Conservation (phyloP, 2,888 invertebrate species). For the Boloria euphrosyne region DNA sequence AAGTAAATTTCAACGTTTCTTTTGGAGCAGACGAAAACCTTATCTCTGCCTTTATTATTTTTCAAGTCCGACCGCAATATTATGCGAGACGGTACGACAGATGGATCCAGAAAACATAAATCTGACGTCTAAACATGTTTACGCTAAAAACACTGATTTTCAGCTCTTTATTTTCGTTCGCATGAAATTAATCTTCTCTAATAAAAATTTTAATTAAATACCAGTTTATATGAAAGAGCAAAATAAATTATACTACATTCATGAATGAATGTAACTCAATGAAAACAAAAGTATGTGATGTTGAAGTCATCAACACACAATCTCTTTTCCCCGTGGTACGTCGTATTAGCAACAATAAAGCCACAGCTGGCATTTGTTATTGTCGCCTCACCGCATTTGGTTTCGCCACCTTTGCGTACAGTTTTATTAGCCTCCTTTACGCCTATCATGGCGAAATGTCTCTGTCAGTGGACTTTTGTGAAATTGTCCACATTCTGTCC, state of each 20-base stretch:
- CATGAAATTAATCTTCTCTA: constrained; percentile 36
- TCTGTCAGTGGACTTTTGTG: constrained; percentile 70
- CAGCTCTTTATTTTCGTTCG: constrained; percentile 50
- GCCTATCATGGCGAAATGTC: constrained; percentile 69
- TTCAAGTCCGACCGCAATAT: constrained; percentile 74
- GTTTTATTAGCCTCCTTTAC: constrained; percentile 71
- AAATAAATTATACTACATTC: not conserved
- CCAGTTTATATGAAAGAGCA: not conserved
- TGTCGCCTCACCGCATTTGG: constrained; percentile 51
- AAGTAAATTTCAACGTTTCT: constrained; percentile 61
- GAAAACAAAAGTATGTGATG: constrained; percentile 5
- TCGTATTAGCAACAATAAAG: constrained; percentile 39
- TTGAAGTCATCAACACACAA: constrained; percentile 16
- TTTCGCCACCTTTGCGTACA: constrained; percentile 63
- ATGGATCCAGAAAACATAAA: constrained; percentile 77
- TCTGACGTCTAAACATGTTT: constrained; percentile 76
- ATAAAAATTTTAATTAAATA: constrained; percentile 19
- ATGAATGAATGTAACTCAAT: not conserved
- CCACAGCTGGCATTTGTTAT: constrained; percentile 36
- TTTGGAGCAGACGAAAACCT: constrained; percentile 69
- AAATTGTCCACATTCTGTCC: constrained; percentile 71
- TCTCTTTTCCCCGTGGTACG: constrained; percentile 22
- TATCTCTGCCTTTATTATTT: constrained; percentile 74
- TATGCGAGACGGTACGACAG: constrained; percentile 72
- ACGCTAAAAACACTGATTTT: constrained; percentile 55